Conservation (phyloP, 2,797 vertebrate species). For the Gadopsis marmoratus region DNA sequence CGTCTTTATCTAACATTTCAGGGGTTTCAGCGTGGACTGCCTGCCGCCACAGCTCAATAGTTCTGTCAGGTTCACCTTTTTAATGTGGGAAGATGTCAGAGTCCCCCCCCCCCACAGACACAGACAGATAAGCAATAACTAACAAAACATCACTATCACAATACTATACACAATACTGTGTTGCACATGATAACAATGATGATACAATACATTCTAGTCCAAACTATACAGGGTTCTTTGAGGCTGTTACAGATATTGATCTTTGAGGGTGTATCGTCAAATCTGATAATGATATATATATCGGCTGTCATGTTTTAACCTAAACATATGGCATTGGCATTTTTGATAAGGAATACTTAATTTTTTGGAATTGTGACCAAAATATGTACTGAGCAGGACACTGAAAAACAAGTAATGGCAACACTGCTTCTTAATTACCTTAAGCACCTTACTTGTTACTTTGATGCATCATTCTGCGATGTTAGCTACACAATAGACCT, state of each 20-base stretch:
- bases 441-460: not conserved
- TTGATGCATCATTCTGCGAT: not conserved
- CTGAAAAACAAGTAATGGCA: not conserved
- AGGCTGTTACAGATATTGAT: not conserved
- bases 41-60: conserved; percentile 74
- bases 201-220: not conserved
- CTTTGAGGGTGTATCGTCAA: not conserved
- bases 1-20: conserved; percentile 77
- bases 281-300: not conserved
- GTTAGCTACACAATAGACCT: too few relatives aligned
- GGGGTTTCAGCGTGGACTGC: conserved; percentile 57
- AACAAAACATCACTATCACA: not conserved
- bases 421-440: not conserved
- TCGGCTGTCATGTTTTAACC: not conserved
- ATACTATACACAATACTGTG: too few relatives aligned
- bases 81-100: conserved; percentile 69
- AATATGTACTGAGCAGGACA: not conserved
- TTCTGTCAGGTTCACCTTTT: conserved; percentile 79
- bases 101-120: not conserved
- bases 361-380: not conserved
- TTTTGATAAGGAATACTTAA: not conserved
- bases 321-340: not conserved
- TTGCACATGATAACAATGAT: conserved; percentile 2
- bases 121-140: conserved; percentile 25
- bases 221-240: not conserved